Base-by-base conservation (phyloP, 2,888 invertebrate species). In the Apoda limacodes region DNA sequence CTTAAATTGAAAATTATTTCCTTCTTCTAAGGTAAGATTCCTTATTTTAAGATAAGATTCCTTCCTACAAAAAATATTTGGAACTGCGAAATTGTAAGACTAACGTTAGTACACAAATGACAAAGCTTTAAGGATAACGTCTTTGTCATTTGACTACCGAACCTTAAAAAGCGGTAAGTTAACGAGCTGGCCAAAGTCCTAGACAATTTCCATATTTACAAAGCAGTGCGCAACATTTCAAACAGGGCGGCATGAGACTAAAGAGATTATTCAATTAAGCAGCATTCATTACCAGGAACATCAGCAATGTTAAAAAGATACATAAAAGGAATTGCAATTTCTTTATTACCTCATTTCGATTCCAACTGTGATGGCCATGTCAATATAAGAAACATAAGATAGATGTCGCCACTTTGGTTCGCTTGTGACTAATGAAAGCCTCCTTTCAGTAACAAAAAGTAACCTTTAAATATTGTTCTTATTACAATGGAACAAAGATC, bases 341-440 rank as follows among this genome's bases (percentile, higher is more conserved):
- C 67, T 68, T 66, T 65, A 67, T 64, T 64, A 63, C 57, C 59
- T 60, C 62, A 63, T 64, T 66, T 42, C 48, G 43, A 64, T 63
- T 61, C 64, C 37, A 46, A 26, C 51, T 40, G 54, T 52, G 55
- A 55, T 49, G 55, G 51, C 51, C 53, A 55, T 58, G 63, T 65
- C 59, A 59, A 66, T 65, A 58, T 61, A 63, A 60, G 55, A 65
- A 65, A 63, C 61, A 54, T 47, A 62, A 68, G 64, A 68, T 63
- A 60, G 60, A 70, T 64, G 60, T 56, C 59, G 54, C 58, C 55
- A 60, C 52, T 64, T 59, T 53, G 48, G 50, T 43, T 46, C 48
- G 50, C 48, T 34, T 43, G 52, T 45, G 43, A 52, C 59, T 63
- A 64, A 63, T 60, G 55, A 60, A 61, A 57, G 47, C 40, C 31